Evolutionary conservation across 2,113 vertebrate genomes (phyloP), one percentile per base, ranked within the genome.

Genomic region (Gopherus evgoodei): DNA sequence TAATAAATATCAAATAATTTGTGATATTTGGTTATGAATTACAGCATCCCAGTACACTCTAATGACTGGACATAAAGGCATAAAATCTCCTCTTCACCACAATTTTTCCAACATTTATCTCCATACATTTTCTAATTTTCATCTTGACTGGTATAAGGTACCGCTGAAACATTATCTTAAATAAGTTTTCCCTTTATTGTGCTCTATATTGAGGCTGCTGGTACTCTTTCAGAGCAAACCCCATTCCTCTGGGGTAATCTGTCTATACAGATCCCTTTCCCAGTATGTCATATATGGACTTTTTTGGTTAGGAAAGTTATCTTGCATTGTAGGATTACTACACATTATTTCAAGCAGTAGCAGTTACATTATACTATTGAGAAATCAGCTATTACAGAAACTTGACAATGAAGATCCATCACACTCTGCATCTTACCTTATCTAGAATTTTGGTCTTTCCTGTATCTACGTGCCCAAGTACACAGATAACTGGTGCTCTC

Each of bases 381-480:
- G 42, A 78, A 44, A 49, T 42, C 42, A 50, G 47, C 76, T 44
- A 52, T 14, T 27, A 69, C 16, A 42, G n/a, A 72, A 72, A 89
- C 19, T 88, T 76, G 53, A 82, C 11, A 75, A 21, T 93, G 91
- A 82, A 35, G 29, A 49, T 59, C 79, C 44, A 78, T 35, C n/a
- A 80, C 31, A 59, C 24, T 56, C 47, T 79, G 22, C 29, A 52
- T 42, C 97, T 96, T 98, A 99, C 99, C 99, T 99, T 99, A 98
- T 99, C 99, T 38, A 99, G 98, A 98, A 99, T 99, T 98, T 99
- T 99, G 52, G 99, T 99, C 97, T 99, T 99, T 6, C 99, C 99
- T 4, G 99, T 99, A 97, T 99, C 99, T 35, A 99, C 99, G 53
- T 99, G 99, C 76, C 99, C 99, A 84, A 99, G 98, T 56, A 99